Base-by-base conservation (phyloP, 2,797 vertebrate genomes). In the Sphaeramia orbicularis region DNA sequence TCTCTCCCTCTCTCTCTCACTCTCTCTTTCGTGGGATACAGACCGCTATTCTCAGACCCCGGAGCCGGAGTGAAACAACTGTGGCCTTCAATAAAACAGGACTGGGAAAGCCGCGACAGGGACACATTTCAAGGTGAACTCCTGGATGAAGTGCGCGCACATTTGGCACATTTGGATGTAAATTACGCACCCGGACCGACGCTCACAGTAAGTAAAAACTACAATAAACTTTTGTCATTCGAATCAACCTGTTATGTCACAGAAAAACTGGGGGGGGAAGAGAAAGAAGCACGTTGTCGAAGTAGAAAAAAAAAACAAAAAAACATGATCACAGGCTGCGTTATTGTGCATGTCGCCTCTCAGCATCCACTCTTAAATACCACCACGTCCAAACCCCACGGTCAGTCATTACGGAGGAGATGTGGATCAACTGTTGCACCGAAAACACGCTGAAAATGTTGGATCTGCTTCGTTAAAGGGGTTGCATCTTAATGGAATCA, bases 41-140 rank as follows among this genome's bases (percentile, higher is more conserved):
- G 56, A 87, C 88, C 74, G 72, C 64, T 91, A 84, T 84, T 86
- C 78, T 77, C 81, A 78, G 74, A 67, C 44, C 35, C 62, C 7
- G 13, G 48, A 58, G 65, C 49, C 58, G 4, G 55, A 70, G 69
- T 1, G 27, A 51, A 75, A 72, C 74, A 67, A 65, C 65, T 73
- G 83, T 74, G 76, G 79, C 78, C 72, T 78, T 72, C 80, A 75
- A 75, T 24, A 24, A 24, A 81, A 61, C 74, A 48, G 62, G 27
- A 57, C 18, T 0, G 70, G 47, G 65, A 49, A 37, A 37, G 51
- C 67, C 42, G 56, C 53, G 42, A 55, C 43, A 37, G 47, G 59
- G 68, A 76, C 68, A n/a, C 56, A 35, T 16, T 63, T 78, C 27
- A 49, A 67, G 18, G 57, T 48, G 77, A 66, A 50, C 52, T 35